Base-by-base conservation (phyloP, 2,113 vertebrate species). In the Ammospiza caudacuta region DNA sequence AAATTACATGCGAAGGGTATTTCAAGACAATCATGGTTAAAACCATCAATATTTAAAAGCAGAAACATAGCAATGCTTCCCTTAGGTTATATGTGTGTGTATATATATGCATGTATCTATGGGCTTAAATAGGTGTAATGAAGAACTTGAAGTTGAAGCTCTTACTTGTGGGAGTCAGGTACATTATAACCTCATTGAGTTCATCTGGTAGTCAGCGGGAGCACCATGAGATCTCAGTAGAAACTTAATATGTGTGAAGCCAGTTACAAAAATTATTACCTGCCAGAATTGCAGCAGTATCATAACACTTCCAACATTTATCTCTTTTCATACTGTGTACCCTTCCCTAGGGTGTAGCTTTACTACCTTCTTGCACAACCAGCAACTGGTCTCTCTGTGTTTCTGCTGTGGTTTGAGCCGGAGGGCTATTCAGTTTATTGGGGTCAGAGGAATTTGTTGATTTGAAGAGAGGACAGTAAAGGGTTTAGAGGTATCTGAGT, bases 371-470 rank as follows among this genome's bases (percentile, higher is more conserved):
- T 58, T 41, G 23, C 44, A 49, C 44, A 41, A 13, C 28, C 39
- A 78, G 21, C 4, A 58, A 15, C 6, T 29, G 51, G 6, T 9
- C 12, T 9, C 17, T 3, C 15, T 67, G 9, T 68, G 9, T 15
- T 37, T 24, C 77, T 84, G 20, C 21, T 49, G 49, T 31, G 11
- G 9, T 61, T 92, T 84, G 25, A 69, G 16, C 8, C 44, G 14
- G 11, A n/a, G 14, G 7, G 12, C 12, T 31, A 7, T 9, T 35
- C 51, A 66, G 8, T 12, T 81, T 73, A 57, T 7, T 22, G 9
- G 12, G 4, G 3, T 28, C 18, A 29, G 31, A 75, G 6, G 27
- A 7, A 76, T 17, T 66, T 70, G 27, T 2, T 0, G 1, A 17
- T 77, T 66, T 84, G 29, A 81, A 46, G 43, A 78, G 8, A 83